Evolutionary conservation across 2,888 invertebrate species (phyloP).

Genomic region (Lysandra coridon): DNA sequence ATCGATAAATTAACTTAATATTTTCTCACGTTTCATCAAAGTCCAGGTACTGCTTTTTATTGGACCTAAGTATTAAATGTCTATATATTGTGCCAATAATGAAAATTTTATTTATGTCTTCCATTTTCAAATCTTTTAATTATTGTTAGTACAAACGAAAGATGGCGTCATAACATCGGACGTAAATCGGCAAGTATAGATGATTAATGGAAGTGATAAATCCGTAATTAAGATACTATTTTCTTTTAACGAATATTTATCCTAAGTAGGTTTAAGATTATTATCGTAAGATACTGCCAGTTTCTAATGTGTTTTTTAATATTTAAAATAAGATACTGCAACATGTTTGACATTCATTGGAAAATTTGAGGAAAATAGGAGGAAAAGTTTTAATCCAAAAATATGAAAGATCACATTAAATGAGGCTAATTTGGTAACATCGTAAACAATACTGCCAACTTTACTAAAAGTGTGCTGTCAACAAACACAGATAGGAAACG

Average conservation of each 20-base stretch:
- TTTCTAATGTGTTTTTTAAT: slow-evolving; percentile 22
- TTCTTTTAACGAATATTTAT: slow-evolving; percentile 5
- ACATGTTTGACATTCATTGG: slow-evolving; percentile 16
- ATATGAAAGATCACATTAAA: not conserved
- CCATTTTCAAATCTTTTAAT: slow-evolving; percentile 44
- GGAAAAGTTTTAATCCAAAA: not conserved
- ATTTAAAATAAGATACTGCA: slow-evolving; percentile 11
- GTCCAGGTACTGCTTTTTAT: slow-evolving; percentile 20
- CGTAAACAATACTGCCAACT: not conserved
- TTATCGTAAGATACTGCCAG: slow-evolving; percentile 20
- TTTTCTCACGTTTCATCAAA: not conserved
- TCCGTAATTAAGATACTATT: slow-evolving; percentile 23
- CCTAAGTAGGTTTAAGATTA: slow-evolving; percentile 20
- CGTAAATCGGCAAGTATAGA: not conserved
- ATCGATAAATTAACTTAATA: slow-evolving; percentile 67
- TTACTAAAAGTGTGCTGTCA: not conserved
- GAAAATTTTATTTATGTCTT: slow-evolving; percentile 46
- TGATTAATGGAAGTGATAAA: slow-evolving; percentile 17
- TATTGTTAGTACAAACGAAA: slow-evolving; percentile 34
- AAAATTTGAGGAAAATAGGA: not conserved
- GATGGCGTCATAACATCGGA: slow-evolving; percentile 18
- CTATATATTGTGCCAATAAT: slow-evolving; percentile 35
- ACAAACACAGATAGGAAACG: not conserved
- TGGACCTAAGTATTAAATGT: slow-evolving; percentile 16
- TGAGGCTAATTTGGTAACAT: not conserved